These are phyloP conservation scores for Pituophis catenifer DNA, from an alignment of 2,113 vertebrate species.

Conservation along the genomic window DNA sequence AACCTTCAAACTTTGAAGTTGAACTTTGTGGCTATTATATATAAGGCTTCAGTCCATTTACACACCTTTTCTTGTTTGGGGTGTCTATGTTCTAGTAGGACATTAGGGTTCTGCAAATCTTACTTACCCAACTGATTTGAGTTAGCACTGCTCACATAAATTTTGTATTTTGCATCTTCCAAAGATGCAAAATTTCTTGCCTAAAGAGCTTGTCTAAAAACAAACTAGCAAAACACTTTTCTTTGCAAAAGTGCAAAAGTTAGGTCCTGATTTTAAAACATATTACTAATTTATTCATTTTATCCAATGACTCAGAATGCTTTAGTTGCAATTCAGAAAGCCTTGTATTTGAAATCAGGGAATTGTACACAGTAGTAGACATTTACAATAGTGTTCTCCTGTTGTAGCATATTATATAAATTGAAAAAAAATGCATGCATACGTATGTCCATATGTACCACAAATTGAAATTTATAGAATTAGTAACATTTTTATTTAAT, in stretches of 20 bases:
- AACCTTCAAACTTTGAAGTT: slow-evolving; percentile 1
- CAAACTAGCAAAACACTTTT: slow-evolving; percentile 71
- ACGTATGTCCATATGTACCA: neutral
- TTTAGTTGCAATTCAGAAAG: neutral
- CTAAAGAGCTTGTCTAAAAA: slow-evolving; percentile 65
- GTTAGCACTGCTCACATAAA: slow-evolving; percentile 70
- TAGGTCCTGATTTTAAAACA: slow-evolving; percentile 56
- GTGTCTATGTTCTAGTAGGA: slow-evolving; percentile 48
- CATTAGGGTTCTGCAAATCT: slow-evolving; percentile 70
- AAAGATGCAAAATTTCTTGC: slow-evolving; percentile 41
- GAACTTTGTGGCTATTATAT: slow-evolving; percentile 24
- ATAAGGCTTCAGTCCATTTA: slow-evolving; percentile 38
- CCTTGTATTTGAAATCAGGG: neutral
- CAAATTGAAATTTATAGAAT: neutral
- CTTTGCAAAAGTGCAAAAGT: slow-evolving; percentile 59
- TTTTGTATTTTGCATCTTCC: slow-evolving; percentile 62
- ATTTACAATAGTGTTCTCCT: neutral
- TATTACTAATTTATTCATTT: slow-evolving; percentile 61
- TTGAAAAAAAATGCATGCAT: neutral
- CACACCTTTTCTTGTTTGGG: slow-evolving; percentile 40
- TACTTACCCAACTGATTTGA: slow-evolving; percentile 71
- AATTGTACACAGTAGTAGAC: neutral
- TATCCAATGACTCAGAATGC: slow-evolving; percentile 45
- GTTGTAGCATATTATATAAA: neutral
- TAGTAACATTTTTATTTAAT: neutral